Percentiles rank a stretch among this genome's conserved stretches.
phyloP scores from a whole-genome alignment of 2,113 vertebrate genomes.

The Trachemys scripta region DNA sequence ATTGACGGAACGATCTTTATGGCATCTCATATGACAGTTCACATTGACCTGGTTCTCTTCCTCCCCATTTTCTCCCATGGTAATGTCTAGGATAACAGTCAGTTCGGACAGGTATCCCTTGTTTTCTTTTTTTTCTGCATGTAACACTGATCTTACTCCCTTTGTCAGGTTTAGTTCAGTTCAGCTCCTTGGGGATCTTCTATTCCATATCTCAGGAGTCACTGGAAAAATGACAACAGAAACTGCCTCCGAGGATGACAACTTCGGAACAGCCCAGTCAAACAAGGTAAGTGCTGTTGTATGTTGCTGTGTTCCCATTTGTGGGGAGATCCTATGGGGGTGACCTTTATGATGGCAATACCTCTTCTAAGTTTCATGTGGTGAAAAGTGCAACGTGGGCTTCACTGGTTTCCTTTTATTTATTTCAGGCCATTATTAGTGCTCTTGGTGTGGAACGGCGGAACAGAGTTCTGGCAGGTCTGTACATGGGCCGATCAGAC shows the following conservation, averaged over 20 bases:
- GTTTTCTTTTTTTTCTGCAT: not conserved
- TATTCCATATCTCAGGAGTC: constrained; percentile 98
- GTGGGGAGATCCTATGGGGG: not conserved
- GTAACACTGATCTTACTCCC: constrained; percentile 16
- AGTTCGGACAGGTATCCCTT: not conserved
- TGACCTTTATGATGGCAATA: rapidly evolving
- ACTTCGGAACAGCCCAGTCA: constrained; percentile 97
- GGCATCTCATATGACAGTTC: not conserved
- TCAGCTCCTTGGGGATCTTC: constrained; percentile 96
- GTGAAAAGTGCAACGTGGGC: not conserved
- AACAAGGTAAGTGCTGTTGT: constrained; percentile 86
- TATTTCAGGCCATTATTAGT: constrained; percentile 91
- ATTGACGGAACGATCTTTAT: not conserved
- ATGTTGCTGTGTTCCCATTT: not conserved
- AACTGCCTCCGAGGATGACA: constrained; percentile 97
- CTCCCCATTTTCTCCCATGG: rapidly evolving
- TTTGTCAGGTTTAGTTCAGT: constrained; percentile 94
- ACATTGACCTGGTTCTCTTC: not conserved
- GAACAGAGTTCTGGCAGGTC: constrained; percentile 95
- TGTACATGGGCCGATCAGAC: constrained; percentile 99
- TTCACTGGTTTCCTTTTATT: not conserved
- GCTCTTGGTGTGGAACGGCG: constrained; percentile 93
- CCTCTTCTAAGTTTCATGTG: not conserved
- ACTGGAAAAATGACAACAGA: constrained; percentile 99
- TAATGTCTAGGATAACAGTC: rapidly evolving